These are phyloP conservation scores for Temnopleurus reevesii DNA, from an alignment of 53 echinoderm and acorn worm species.

Conservation along the genomic window DNA sequence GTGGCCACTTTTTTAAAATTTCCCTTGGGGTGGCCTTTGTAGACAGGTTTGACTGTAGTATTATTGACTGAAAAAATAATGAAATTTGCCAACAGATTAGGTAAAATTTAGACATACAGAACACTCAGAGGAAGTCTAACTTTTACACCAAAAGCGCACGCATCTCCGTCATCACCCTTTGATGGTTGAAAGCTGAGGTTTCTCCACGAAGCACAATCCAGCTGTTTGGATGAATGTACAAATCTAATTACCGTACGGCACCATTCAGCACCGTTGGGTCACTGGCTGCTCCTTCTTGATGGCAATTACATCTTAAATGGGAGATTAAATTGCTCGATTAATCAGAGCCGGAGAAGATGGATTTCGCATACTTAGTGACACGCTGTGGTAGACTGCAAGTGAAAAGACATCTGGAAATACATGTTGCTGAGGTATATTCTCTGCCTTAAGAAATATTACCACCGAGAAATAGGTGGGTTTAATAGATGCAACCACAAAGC, in stretches of 20 bases:
- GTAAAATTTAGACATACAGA: too few species aligned
- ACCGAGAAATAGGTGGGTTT: too few species aligned
- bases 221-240: neutral
- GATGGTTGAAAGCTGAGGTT: neutral
- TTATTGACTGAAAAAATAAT: too few species aligned
- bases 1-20: too few species aligned
- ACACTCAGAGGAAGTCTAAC: too few species aligned
- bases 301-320: slow-evolving; percentile 49
- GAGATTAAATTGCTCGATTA: slow-evolving; percentile 43
- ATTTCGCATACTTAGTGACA: neutral
- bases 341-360: slow-evolving; percentile 35
- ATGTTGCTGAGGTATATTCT: too few species aligned
- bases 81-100: too few species aligned
- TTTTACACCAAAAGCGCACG: neutral
- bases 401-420: slow-evolving; percentile 4
- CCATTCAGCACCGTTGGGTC: slow-evolving; percentile 1
- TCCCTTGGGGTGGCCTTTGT: too few species aligned
- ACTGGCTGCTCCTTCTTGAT: neutral
- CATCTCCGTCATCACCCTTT: neutral
- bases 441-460: too few species aligned
- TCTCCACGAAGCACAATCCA: neutral
- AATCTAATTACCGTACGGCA: slow-evolving; percentile 10
- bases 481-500: too few species aligned
- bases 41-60: too few species aligned
- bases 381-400: neutral